Percentiles rank a stretch among this genome's conserved stretches.
phyloP scores from a whole-genome alignment of 2,113 vertebrate genomes.

The Peromyscus californicus region DNA sequence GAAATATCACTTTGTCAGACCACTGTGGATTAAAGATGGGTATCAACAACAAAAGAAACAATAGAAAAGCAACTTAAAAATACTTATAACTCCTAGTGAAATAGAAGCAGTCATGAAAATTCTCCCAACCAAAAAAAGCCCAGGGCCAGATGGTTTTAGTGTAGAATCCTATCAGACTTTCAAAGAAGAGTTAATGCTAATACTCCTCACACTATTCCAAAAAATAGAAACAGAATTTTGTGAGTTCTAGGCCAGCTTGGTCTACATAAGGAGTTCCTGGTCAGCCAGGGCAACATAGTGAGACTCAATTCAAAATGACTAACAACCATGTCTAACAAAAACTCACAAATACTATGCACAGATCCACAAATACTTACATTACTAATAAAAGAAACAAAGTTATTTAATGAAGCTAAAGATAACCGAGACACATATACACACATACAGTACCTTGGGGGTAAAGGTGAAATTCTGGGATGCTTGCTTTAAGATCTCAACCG shows the following conservation, averaged over 20 bases:
- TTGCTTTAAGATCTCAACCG: conserved; percentile 92
- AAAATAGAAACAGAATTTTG: neutral
- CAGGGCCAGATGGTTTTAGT: neutral
- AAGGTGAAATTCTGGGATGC: conserved; percentile 91
- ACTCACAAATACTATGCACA: neutral
- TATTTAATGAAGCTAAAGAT: conserved; percentile 9
- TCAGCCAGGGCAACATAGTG: neutral
- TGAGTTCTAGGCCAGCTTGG: neutral
- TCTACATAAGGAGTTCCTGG: neutral
- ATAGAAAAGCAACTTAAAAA: neutral
- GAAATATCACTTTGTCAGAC: neutral
- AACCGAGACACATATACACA: neutral
- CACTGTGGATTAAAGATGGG: neutral
- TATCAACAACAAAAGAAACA: neutral
- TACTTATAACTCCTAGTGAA: neutral
- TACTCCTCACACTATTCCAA: neutral
- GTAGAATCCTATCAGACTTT: neutral
- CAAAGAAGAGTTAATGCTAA: neutral
- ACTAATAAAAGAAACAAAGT: conserved; percentile 9
- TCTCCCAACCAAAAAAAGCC: neutral
- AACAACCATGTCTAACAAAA: neutral
- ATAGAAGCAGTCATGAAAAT: neutral
- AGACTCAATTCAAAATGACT: neutral
- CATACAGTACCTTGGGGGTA: conserved; percentile 89
- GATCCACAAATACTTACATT: neutral